Base-by-base conservation (phyloP, 2,888 invertebrate genomes). In the Incurvaria masculella region DNA sequence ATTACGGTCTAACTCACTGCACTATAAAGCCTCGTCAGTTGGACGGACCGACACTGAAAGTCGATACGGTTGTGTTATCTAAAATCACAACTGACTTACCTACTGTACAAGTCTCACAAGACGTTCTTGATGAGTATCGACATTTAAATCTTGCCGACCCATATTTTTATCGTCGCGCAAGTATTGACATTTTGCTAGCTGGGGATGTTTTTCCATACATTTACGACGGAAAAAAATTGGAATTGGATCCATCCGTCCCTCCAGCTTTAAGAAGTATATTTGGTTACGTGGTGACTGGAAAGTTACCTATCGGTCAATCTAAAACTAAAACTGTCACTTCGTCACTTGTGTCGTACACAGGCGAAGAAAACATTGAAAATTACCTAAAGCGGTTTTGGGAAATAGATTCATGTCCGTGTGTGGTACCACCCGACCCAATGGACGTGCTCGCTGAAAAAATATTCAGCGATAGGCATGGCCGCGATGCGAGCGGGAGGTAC, bases 321-420 rank as follows among this genome's bases (percentile, higher is more conserved):
- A 8, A 14, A 6, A 45, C 44, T 11, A 23, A 42, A 11, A 10
- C 27, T 17, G 20, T 18, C 11, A 39, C 21, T 11, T 20, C 38
- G 14, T 45, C 45, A 21, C 17, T 50, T 11, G 45, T 39, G n/a
- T 50, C 50, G 19, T 45, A 47, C 6, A 21, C 21, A n/a, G 19
- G 20, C 16, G 17, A 46, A 2, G 48, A 50, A 18, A 20, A 43
- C 10, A 42, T 46, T 39, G 39, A 33, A 14, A 33, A 33, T 33
- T 33, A 14, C 33, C 14, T 49, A 2, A 46, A 49, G 40, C 41
- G 44, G 2, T 49, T 49, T 33, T 50, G 50, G 50, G 50, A 50
- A 21, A 21, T 50, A 42, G 50, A 50, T 40, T 33, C 33, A 33
- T 8, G 11, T 8, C 33, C 33, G 33, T 33, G 33, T n/a, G 33